Percentiles rank a stretch among this genome's conserved stretches.
Evolutionary conservation across 2,888 invertebrate genomes (phyloP).

Genomic region (Apamea epomidion): DNA sequence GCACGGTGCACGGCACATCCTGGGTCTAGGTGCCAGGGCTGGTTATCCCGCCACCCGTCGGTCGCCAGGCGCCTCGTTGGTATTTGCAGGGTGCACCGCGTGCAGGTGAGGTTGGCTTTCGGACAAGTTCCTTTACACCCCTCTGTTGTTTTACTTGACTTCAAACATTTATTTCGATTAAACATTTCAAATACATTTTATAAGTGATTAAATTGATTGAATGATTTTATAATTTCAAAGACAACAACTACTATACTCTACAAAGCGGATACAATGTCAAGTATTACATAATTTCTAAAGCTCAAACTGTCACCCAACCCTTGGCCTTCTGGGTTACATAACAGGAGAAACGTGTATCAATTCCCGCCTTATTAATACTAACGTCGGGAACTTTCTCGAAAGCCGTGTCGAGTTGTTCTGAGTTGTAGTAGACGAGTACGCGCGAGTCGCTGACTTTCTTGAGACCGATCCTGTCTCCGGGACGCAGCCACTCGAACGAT

Average conservation of each 20-base stretch:
- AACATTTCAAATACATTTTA: slow-evolving; percentile 56
- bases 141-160: slow-evolving; percentile 62
- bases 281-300: slow-evolving; percentile 60
- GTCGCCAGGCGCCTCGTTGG: slow-evolving; percentile 61
- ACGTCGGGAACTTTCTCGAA: slow-evolving; percentile 95
- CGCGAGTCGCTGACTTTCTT: slow-evolving; percentile 93
- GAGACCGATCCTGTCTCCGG: slow-evolving; percentile 94
- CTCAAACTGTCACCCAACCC: slow-evolving; percentile 63
- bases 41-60: slow-evolving; percentile 63
- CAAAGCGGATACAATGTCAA: slow-evolving; percentile 59
- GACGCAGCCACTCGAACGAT: slow-evolving; percentile 94
- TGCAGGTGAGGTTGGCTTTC: slow-evolving; percentile 62
- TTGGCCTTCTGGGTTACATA: slow-evolving; percentile 42
- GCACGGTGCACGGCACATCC: slow-evolving; percentile 24
- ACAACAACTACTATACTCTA: slow-evolving; percentile 54
- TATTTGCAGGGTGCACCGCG: slow-evolving; percentile 61
- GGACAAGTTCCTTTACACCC: slow-evolving; percentile 58
- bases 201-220: slow-evolving; percentile 51
- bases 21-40: slow-evolving; percentile 56
- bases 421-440: slow-evolving; percentile 94
- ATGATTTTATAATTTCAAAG: slow-evolving; percentile 50
- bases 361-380: slow-evolving; percentile 69
- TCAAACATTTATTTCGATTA: slow-evolving; percentile 57
- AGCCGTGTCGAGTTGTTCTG: slow-evolving; percentile 94
- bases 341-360: slow-evolving; percentile 26